Evolutionary conservation across 1,140 invertebrate species (phyloP).

Genomic region (Microplitis demolitor): DNA sequence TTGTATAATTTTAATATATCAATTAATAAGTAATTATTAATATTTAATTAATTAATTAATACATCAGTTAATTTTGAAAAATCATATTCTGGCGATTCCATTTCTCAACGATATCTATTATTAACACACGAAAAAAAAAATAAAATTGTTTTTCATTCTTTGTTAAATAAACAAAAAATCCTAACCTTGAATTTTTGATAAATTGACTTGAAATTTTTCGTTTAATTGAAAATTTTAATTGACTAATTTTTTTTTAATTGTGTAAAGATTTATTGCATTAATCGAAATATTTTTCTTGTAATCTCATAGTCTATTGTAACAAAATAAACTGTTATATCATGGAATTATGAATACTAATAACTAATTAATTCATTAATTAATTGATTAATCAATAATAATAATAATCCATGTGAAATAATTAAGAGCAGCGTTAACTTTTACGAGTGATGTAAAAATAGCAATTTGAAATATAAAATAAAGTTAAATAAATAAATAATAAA

Average conservation of each 20-base stretch:
- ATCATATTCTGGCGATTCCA: constrained; percentile 29
- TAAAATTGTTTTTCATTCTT: too few relatives aligned
- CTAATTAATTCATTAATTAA: background rate
- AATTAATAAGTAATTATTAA: background rate
- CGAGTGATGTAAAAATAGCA: background rate
- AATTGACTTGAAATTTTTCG: too few relatives aligned
- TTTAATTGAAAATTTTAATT: too few relatives aligned
- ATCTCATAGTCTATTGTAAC: too few relatives aligned
- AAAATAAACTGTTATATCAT: too few relatives aligned
- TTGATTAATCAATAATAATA: too few relatives aligned
- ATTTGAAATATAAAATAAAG: constrained; percentile 7
- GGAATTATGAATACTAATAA: too few relatives aligned
- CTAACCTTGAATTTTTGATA: too few relatives aligned
- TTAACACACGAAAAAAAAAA: background rate
- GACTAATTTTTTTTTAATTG: too few relatives aligned
- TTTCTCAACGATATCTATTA: constrained; percentile 31
- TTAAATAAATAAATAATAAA: constrained; percentile 34
- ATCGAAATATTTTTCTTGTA: background rate
- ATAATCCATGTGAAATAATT: background rate
- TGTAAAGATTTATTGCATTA: background rate
- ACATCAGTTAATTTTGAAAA: background rate
- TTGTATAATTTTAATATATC: too few relatives aligned
- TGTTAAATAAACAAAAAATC: constrained; percentile 4
- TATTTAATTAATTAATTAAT: background rate
- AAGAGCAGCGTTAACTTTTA: background rate